These are phyloP conservation scores for Microcebus tavaratra DNA, from an alignment of 2,113 vertebrate genomes.

Conservation along the genomic window DNA sequence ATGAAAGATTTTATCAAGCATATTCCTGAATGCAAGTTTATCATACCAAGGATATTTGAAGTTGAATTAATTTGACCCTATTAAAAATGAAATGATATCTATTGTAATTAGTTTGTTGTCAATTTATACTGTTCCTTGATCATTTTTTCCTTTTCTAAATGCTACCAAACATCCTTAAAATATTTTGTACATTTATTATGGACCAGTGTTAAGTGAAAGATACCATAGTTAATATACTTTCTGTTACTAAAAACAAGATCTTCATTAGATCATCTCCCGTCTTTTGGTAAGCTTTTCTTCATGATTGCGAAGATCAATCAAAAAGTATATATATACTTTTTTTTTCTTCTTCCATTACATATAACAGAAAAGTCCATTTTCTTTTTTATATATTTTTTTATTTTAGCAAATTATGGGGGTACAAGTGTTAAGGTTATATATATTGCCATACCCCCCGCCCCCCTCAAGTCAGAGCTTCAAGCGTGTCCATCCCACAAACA, in stretches of 20 bases:
- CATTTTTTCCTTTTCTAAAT: background rate
- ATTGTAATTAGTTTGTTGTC: background rate
- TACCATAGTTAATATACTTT: background rate
- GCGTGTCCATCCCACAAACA: too few relatives aligned
- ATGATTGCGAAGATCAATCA: background rate
- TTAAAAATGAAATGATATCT: constrained; percentile 27
- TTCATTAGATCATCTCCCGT: background rate
- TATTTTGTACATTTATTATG: background rate
- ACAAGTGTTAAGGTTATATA: too few relatives aligned
- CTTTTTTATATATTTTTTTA: background rate
- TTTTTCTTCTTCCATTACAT: background rate
- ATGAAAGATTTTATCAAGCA: background rate
- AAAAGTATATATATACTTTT: background rate
- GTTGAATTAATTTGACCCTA: background rate
- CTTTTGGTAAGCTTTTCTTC: background rate
- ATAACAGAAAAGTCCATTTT: background rate
- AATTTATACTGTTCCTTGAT: background rate
- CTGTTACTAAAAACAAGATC: background rate
- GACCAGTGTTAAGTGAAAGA: background rate
- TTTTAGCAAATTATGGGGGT: too few relatives aligned
- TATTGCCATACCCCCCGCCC: too few relatives aligned
- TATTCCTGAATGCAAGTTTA: background rate
- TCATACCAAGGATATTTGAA: background rate
- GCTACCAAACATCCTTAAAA: background rate
- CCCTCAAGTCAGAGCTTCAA: too few relatives aligned